Evolutionary conservation across 1,140 invertebrate species (phyloP), one percentile per base, ranked within the genome.

Genomic region (Samia ricini): DNA sequence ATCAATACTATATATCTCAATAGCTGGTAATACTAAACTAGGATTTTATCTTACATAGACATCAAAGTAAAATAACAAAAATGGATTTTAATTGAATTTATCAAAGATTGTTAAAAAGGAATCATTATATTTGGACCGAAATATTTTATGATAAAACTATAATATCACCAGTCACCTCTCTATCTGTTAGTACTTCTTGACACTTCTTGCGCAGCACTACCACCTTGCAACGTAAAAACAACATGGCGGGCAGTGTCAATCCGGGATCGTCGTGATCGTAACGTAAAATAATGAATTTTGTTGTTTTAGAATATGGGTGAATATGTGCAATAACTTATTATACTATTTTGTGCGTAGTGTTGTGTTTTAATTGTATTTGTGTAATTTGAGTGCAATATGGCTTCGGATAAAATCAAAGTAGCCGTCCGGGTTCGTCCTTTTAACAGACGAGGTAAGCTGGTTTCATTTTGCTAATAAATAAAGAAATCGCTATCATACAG

Each of bases 351-450:
- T 87, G 84, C 71, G 81, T 84, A 87, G 88, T 90, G 88, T 81
- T 85, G 85, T 90, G 88, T 85, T 83, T 83, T 88, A 70, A 84
- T 79, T 81, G 72, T 83, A 84, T 83, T 79, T 81, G 88, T 88
- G 85, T 76, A 79, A 79, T 82, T 81, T 81, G 71, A 80, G 78
- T 87, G 83, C 80, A 67, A 89, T 87, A 96, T 96, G 95, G 93
- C 95, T 81, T 95, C 94, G 91, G 95, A 96, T 94, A 98, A 99
- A 94, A 98, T 99, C 83, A 98, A 98, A 94, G 98, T 99, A 72
- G 97, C 97, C 76, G 97, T 99, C 74, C 94, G 98, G 88, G 97
- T 99, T 83, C 94, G 98, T 89, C 98, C 98, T 83, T 97, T 98
- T 91, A 99, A 98, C 93, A 94, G 97, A 76, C 93, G 98, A 95